A percentile compares a stretch with the other conserved stretches of the same genome.
Conservation (phyloP, 1,140 invertebrate genomes). For the Heliconius eleuchia region DNA sequence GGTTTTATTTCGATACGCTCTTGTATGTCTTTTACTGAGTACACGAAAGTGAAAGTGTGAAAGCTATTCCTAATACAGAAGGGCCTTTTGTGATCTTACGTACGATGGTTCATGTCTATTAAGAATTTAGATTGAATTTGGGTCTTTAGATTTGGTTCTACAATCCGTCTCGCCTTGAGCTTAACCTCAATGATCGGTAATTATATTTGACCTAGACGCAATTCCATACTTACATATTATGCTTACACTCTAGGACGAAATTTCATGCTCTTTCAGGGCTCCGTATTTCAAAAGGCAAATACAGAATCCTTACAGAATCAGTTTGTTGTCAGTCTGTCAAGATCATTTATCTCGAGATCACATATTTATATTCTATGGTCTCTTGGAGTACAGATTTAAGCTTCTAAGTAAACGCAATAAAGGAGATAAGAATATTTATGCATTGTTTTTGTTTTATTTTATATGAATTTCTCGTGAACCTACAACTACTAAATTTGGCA, state of each 20-base stretch:
- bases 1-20: slow-evolving; percentile 27
- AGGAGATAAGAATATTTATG: too few relatives aligned
- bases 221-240: background rate
- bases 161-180: background rate
- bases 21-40: slow-evolving; percentile 19
- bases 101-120: slow-evolving; percentile 17
- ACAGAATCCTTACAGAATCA: too few relatives aligned
- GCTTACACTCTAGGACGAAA: background rate
- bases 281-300: too few relatives aligned
- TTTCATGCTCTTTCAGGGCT: too few relatives aligned
- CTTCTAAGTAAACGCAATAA: too few relatives aligned
- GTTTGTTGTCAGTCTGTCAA: too few relatives aligned
- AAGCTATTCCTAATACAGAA: slow-evolving; percentile 26
- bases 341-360: too few relatives aligned
- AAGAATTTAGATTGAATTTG: background rate
- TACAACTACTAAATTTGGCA: too few relatives aligned
- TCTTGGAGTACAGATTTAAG: too few relatives aligned
- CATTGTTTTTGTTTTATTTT: too few relatives aligned
- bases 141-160: background rate
- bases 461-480: too few relatives aligned
- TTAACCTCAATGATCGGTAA: background rate
- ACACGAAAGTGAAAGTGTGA: slow-evolving; percentile 18
- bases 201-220: background rate
- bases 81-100: slow-evolving; percentile 25
- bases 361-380: too few relatives aligned